These are phyloP conservation scores for Cololabis saira DNA, from an alignment of 2,113 vertebrate genomes.

Conservation along the genomic window DNA sequence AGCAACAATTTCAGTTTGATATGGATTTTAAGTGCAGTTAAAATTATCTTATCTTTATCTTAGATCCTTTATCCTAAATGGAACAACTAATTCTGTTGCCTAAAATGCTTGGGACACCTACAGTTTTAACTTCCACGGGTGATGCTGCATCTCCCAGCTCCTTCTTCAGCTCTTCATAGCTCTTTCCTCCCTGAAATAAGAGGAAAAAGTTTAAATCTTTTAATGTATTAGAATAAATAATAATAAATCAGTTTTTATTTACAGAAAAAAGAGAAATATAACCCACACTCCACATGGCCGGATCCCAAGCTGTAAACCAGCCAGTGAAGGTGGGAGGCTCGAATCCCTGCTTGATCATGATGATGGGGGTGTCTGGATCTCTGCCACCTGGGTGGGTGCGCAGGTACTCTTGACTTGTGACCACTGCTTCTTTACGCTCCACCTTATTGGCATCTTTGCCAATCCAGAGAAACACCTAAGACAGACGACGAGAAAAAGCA, in stretches of 20 bases:
- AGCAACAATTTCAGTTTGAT: no score
- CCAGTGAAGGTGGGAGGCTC: conserved; percentile 91
- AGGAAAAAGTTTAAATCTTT: background rate
- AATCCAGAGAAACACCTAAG: conserved; percentile 89
- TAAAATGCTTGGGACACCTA: conserved; percentile 50
- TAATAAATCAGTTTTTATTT: background rate
- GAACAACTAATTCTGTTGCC: background rate
- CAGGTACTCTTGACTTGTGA: conserved; percentile 85
- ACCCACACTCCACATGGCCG: conserved; percentile 88
- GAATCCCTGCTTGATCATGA: conserved; percentile 88
- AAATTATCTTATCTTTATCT: no score
- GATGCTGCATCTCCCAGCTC: conserved; percentile 81
- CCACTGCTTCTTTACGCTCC: conserved; percentile 80
- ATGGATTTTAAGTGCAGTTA: no score
- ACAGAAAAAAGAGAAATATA: background rate
- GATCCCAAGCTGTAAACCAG: conserved; percentile 92
- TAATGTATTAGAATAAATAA: background rate
- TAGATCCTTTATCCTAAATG: background rate
- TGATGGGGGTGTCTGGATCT: conserved; percentile 83
- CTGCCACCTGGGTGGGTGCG: conserved; percentile 85
- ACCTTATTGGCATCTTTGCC: conserved; percentile 84
- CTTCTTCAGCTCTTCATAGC: conserved; percentile 87
- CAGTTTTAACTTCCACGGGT: conserved; percentile 64
- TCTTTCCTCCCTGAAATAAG: conserved; percentile 84
- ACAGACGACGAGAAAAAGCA: background rate